These are phyloP conservation scores for Nettapus auritus DNA, from an alignment of 2,113 vertebrate species.

Conservation along the genomic window DNA sequence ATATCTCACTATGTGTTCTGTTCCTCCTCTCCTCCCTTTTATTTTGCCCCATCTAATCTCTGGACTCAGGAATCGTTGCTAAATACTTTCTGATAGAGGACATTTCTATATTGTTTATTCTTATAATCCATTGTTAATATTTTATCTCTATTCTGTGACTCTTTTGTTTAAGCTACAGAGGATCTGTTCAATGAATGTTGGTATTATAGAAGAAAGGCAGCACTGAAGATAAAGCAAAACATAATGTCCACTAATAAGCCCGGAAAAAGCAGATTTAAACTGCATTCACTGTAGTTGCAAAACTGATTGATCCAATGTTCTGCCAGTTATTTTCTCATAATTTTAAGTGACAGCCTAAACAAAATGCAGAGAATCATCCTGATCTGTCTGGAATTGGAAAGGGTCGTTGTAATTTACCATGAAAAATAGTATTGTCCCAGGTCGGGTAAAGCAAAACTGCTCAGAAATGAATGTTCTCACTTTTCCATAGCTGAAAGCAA, in stretches of 20 bases:
- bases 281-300: not conserved
- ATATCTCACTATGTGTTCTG: not conserved
- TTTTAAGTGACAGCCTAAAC: not conserved
- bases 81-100: constrained; percentile 57
- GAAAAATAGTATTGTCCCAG: not conserved
- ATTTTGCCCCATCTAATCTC: constrained; percentile 1
- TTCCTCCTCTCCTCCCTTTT: not conserved
- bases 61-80: constrained; percentile 67
- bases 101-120: constrained; percentile 51
- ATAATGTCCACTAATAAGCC: not conserved
- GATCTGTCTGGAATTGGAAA: not conserved
- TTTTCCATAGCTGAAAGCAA: not conserved
- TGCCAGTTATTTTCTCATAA: not conserved
- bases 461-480: not conserved
- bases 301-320: not conserved
- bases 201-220: constrained; percentile 18
- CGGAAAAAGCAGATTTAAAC: not conserved
- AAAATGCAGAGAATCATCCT: not conserved
- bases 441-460: not conserved
- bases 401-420: not conserved
- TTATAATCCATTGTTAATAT: constrained; percentile 50
- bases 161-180: constrained; percentile 36
- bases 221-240: constrained; percentile 27
- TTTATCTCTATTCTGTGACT: constrained; percentile 41
- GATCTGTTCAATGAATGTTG: constrained; percentile 26